Conservation (phyloP, 2,888 invertebrate genomes). For the Gerris lacustris region DNA sequence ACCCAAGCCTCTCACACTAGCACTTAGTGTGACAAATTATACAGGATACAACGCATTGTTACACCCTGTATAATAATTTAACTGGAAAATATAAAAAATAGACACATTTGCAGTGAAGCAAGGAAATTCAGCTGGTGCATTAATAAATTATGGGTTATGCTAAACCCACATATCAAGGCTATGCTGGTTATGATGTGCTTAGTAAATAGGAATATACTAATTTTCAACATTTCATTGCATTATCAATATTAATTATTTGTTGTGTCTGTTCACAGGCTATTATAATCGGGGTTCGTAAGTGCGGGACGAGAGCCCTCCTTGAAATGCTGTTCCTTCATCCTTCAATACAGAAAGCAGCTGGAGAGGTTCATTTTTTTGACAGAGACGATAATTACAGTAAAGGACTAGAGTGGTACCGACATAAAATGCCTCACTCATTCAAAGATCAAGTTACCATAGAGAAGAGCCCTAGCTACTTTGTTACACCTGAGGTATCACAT, state of each 20-base stretch:
- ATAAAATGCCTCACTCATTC: constrained; percentile 87
- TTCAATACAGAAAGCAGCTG: constrained; percentile 79
- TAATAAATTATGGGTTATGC: too few species aligned
- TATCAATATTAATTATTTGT: not conserved
- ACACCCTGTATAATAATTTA: too few species aligned
- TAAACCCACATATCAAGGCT: too few species aligned
- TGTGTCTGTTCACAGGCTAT: constrained; percentile 47
- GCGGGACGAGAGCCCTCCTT: constrained; percentile 87
- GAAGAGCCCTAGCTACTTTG: constrained; percentile 96
- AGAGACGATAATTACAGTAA: constrained; percentile 80
- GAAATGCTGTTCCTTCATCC: constrained; percentile 94
- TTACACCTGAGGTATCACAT: constrained; percentile 71
- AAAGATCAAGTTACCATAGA: constrained; percentile 89
- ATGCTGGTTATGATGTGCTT: too few species aligned
- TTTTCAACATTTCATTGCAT: too few species aligned
- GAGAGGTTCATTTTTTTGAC: constrained; percentile 96
- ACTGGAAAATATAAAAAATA: too few species aligned
- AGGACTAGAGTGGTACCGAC: constrained; percentile 90
- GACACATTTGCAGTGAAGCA: too few species aligned
- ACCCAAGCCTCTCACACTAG: too few species aligned
- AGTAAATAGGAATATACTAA: too few species aligned
- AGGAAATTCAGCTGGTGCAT: too few species aligned
- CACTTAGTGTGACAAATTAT: too few species aligned
- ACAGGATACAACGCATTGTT: too few species aligned
- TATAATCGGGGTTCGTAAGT: constrained; percentile 91